Evolutionary conservation across 2,888 invertebrate genomes (phyloP).

Genomic region (Meteorus colon): DNA sequence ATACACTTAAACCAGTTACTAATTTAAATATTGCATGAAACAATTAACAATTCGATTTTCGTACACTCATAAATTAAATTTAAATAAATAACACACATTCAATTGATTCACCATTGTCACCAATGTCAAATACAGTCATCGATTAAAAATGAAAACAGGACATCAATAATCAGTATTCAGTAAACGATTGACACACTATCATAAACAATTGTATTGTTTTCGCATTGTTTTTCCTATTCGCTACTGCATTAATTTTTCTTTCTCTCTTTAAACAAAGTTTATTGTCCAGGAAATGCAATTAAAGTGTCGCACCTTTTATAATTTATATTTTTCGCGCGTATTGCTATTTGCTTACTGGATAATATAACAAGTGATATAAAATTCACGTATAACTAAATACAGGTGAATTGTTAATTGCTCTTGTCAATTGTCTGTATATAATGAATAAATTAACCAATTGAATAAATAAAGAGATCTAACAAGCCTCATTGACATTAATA

Average conservation of each 20-base stretch:
- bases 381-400: background rate
- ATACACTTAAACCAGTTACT: background rate
- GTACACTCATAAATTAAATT: constrained; percentile 18
- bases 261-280: background rate
- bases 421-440: background rate
- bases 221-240: constrained; percentile 11
- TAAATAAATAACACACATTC: background rate
- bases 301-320: background rate
- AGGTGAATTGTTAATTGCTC: background rate
- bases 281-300: background rate
- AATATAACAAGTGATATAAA: background rate
- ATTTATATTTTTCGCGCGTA: too few relatives aligned
- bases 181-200: constrained; percentile 30
- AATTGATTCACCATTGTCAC: background rate
- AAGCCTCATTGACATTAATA: background rate
- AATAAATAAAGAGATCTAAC: background rate
- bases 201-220: background rate
- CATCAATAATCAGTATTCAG: constrained; percentile 41
- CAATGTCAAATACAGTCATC: constrained; percentile 20
- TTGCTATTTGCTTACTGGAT: background rate
- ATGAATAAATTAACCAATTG: constrained; percentile 13
- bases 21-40: background rate
- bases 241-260: background rate
- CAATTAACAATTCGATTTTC: background rate
- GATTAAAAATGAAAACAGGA: constrained; percentile 29